Evolutionary conservation across 1,140 invertebrate species (phyloP), one percentile per base, ranked within the genome.

Genomic region (Drosophila sturtevanti): DNA sequence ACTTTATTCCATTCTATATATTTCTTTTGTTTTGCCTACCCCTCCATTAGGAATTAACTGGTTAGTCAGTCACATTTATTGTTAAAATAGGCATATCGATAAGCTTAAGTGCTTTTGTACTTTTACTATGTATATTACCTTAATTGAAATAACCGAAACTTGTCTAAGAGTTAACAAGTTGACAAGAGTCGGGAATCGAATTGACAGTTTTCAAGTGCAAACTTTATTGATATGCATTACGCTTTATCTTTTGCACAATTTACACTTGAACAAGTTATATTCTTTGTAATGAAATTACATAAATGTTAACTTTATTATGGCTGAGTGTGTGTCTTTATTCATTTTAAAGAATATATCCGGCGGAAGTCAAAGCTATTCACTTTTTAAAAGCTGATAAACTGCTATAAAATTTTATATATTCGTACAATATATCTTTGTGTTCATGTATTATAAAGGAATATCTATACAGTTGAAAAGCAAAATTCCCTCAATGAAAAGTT

Each of bases 371-470:
- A 56, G 60, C 18, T 58, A 24, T 62, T 52, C 34, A 21, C 48
- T 51, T 65, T 68, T 61, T 56, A 21, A 22, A 34, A 48, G 58
- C 72, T 68, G 72, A 76, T 76, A 76, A 76, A 68, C 56, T 41
- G 62, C 64, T 63, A 68, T 76, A 69, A 56, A 56, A 7, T 34
- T 56, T 14, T 18, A 48, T 16, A 21, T 48, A 48, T 48, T 11
- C 16, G 16, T 21, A 48, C 27, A 31, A 31, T 31, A 31, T 31
- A 31, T 4, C 7, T 4, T 31, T 1, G 5, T 31, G 7, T 31
- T 3, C 27, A 31, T 31, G 27, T 31, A 31, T 1, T 31, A 31
- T 31, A 7, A 31, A 31, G 27, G 27, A 31, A 31, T 31, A 31
- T 31, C 27, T 6, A 31, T 31, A 31, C n/a, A n/a, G n/a, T n/a